phyloP scores from a whole-genome alignment of 2,888 invertebrate genomes.

The Enchytraeus crypticus region DNA sequence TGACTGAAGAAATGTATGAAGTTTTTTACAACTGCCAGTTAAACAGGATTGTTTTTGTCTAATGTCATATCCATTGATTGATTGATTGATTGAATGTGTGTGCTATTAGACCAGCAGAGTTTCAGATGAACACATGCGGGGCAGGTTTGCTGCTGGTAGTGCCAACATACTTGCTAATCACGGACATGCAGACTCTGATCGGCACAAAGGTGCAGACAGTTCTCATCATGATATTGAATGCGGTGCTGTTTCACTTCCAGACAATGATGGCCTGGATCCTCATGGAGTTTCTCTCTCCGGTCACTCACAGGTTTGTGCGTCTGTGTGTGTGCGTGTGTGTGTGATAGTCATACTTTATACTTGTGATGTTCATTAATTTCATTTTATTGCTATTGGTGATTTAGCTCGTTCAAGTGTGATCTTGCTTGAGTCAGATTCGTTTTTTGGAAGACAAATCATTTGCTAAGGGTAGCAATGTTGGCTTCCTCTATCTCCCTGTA shows the following conservation, averaged over 20 bases:
- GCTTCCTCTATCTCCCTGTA: no score
- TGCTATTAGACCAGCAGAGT: conserved; percentile 60
- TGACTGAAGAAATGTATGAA: no score
- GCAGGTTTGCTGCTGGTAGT: conserved; percentile 65
- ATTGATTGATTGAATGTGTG: neutral
- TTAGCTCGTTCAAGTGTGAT: no score
- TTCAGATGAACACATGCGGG: conserved; percentile 69
- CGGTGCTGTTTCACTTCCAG: conserved; percentile 70
- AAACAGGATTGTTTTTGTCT: no score
- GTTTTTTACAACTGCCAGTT: no score
- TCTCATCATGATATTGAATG: conserved; percentile 61
- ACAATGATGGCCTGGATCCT: conserved; percentile 70
- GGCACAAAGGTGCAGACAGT: conserved; percentile 52
- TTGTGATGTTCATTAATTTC: neutral
- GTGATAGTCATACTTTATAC: neutral
- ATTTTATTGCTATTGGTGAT: no score
- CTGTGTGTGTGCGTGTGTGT: neutral
- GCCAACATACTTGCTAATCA: conserved; percentile 61
- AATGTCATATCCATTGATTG: no score
- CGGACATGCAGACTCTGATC: conserved; percentile 55
- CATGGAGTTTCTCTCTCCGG: conserved; percentile 71
- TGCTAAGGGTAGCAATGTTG: no score
- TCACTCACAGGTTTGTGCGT: conserved; percentile 55
- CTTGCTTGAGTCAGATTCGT: no score
- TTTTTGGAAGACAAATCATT: no score